Base-by-base conservation (phyloP, 2,113 vertebrate genomes). In the Pyxicephalus adspersus region DNA sequence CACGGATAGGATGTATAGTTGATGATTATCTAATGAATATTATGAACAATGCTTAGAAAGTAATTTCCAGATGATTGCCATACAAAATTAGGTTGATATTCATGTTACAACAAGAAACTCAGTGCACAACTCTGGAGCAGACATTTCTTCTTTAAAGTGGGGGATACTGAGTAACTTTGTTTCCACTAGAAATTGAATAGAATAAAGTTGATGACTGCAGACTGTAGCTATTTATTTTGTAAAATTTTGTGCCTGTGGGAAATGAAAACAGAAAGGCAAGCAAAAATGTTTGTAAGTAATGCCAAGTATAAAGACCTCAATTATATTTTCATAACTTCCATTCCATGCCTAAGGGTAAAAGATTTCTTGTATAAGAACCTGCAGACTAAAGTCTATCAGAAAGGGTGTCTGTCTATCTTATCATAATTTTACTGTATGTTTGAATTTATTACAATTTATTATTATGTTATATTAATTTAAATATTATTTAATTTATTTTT, bases 201-300 rank as follows among this genome's bases (percentile, higher is more conserved):
- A 84, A 81, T 83, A 88, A 77, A 85, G 3, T 72, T 64, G 77
- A 68, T 60, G 77, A 68, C 84, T 81, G 54, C 52, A 84, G 26
- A 86, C 78, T 45, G 87, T 78, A 90, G 64, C 74, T 86, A 85
- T 78, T 91, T 76, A 83, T 70, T 84, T 87, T 70, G 84, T 80
- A 83, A 83, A 88, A 84, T 54, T 77, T 83, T 83, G 64, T 65
- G 81, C 66, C 85, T 84, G 13, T 74, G 63, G 83, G 29, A 75
- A 85, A 82, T 85, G 19, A 18, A 68, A 78, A 61, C 25, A 67
- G 20, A 85, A 54, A 9, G 0, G 63, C 26, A 73, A 74, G 50
- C 23, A 82, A 80, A 72, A 79, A 57, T 63, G 1, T 1, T 22
- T 57, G 45, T 61, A 86, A 80, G 28, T 22, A 79, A 58, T 7